Percentiles rank a stretch among this genome's conserved stretches.
These are phyloP conservation scores for Cabera pusaria DNA, from an alignment of 2,888 invertebrate genomes.

Conservation along the genomic window DNA sequence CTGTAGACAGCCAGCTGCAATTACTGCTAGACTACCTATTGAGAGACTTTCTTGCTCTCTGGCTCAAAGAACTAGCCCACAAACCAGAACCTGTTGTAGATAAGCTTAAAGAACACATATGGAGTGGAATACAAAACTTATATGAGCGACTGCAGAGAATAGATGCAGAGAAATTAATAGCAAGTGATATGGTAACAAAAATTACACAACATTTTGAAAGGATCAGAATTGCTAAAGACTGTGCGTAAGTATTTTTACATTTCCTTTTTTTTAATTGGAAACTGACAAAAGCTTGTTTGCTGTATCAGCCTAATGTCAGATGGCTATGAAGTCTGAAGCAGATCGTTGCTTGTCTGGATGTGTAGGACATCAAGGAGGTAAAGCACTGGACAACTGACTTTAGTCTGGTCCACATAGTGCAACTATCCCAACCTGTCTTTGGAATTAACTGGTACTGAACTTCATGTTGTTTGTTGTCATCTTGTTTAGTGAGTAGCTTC, in stretches of 20 bases:
- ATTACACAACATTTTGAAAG: constrained; percentile 94
- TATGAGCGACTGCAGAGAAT: constrained; percentile 89
- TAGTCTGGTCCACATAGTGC: too few relatives aligned
- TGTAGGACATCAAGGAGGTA: too few relatives aligned
- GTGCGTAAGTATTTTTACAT: constrained; percentile 84
- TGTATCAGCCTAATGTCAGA: too few relatives aligned
- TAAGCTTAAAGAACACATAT: constrained; percentile 90
- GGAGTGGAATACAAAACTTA: constrained; percentile 89
- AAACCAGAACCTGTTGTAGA: constrained; percentile 86
- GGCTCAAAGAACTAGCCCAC: constrained; percentile 88
- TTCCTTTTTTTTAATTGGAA: too few relatives aligned
- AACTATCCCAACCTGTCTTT: too few relatives aligned
- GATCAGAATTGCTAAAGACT: constrained; percentile 89
- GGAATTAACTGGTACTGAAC: too few relatives aligned
- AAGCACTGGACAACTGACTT: too few relatives aligned
- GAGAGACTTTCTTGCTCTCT: constrained; percentile 90
- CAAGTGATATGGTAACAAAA: constrained; percentile 91
- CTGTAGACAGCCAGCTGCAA: constrained; percentile 92
- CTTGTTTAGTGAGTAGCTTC: too few relatives aligned
- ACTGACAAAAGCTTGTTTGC: too few relatives aligned
- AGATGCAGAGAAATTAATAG: constrained; percentile 92
- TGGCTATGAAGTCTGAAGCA: too few relatives aligned
- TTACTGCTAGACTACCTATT: constrained; percentile 91
- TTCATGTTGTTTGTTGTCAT: too few relatives aligned
- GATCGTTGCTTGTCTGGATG: too few relatives aligned